phyloP scores from a whole-genome alignment of 2,797 vertebrate species.

The Labroides dimidiatus region DNA sequence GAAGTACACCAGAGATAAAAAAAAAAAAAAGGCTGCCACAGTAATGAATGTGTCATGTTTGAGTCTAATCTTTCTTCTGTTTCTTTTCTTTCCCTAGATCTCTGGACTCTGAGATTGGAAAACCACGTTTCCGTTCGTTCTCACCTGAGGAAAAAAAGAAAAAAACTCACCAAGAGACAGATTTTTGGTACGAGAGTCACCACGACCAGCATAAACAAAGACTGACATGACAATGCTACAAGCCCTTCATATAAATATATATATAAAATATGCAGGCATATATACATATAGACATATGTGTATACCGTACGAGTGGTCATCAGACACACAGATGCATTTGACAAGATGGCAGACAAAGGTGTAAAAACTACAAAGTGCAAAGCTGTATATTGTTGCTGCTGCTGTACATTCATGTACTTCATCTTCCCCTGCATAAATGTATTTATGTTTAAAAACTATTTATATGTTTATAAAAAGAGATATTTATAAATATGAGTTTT shows the following conservation, averaged over 20 bases:
- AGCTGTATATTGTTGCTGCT: slow-evolving; percentile 94
- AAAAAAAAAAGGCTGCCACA: too few relatives aligned
- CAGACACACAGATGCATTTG: slow-evolving; percentile 74
- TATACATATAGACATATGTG: slow-evolving; percentile 75
- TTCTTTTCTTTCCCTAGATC: slow-evolving; percentile 58
- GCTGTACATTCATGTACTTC: slow-evolving; percentile 95
- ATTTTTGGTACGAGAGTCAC: slow-evolving; percentile 89
- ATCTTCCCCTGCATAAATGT: slow-evolving; percentile 96
- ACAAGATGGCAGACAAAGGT: slow-evolving; percentile 86
- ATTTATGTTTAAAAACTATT: slow-evolving; percentile 99
- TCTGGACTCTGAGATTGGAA: slow-evolving; percentile 76
- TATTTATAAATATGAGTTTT: slow-evolving; percentile 99
- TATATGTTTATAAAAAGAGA: slow-evolving; percentile 99
- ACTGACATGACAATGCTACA: slow-evolving; percentile 82
- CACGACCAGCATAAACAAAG: slow-evolving; percentile 86
- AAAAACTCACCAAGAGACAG: slow-evolving; percentile 70
- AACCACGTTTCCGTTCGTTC: slow-evolving; percentile 73
- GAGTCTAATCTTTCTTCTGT: slow-evolving; percentile 34
- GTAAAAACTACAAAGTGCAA: slow-evolving; percentile 87
- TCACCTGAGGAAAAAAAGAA: slow-evolving; percentile 69
- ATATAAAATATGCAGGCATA: slow-evolving; percentile 76
- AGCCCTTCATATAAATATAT: slow-evolving; percentile 73
- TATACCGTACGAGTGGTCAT: slow-evolving; percentile 82
- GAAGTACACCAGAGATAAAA: background rate
- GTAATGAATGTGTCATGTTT: background rate